These are phyloP conservation scores for Calameuta idolon DNA, from an alignment of 2,888 invertebrate genomes.

Conservation along the genomic window DNA sequence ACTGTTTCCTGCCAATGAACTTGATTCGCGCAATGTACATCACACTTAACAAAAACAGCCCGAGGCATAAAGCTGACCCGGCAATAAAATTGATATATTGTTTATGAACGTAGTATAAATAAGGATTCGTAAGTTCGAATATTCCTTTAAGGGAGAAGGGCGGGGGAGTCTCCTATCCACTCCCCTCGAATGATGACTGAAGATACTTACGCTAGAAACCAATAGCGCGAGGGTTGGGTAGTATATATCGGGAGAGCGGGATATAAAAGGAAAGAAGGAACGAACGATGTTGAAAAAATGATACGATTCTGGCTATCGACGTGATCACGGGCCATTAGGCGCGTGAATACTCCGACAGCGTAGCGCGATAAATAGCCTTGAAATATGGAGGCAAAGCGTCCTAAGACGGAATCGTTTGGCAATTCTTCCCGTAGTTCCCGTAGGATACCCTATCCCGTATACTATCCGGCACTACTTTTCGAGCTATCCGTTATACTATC, in stretches of 20 bases:
- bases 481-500: conserved; percentile 7
- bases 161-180: no score
- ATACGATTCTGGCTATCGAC: conserved; percentile 41
- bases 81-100: no score
- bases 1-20: no score
- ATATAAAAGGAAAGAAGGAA: conserved; percentile 28
- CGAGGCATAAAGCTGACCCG: no score
- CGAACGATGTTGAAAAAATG: conserved; percentile 28
- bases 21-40: no score
- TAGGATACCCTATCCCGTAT: conserved; percentile 12
- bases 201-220: conserved; percentile 16
- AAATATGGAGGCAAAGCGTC: conserved; percentile 32
- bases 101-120: no score
- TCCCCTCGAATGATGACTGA: conserved; percentile 8
- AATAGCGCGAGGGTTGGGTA: conserved; percentile 12
- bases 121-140: no score
- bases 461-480: conserved; percentile 4
- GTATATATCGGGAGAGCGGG: conserved; percentile 29
- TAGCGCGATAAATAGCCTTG: conserved; percentile 40
- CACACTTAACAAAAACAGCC: no score
- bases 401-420: conserved; percentile 30
- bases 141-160: no score
- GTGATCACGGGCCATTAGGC: conserved; percentile 49
- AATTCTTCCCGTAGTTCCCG: conserved; percentile 30
- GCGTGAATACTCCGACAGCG: conserved; percentile 36